Percentiles rank a stretch among this genome's conserved stretches.
Conservation (phyloP, 2,888 invertebrate genomes). For the Zaprionus lineosus region DNA sequence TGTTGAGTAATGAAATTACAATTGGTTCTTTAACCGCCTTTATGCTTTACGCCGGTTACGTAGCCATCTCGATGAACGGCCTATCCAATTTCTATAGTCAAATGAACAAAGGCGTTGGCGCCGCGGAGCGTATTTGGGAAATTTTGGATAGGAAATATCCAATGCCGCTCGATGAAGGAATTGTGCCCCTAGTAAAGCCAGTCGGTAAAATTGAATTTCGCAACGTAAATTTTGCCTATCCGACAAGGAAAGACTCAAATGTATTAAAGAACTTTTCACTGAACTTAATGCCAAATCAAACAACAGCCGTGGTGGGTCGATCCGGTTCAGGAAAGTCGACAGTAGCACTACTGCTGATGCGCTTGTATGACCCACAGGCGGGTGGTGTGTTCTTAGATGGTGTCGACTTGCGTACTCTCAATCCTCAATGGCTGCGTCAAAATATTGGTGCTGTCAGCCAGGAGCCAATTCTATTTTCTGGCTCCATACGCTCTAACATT, state of each 20-base stretch:
- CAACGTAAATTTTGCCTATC: constrained; percentile 89
- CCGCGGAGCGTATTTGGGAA: constrained; percentile 94
- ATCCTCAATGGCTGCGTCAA: constrained; percentile 92
- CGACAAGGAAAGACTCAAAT: constrained; percentile 85
- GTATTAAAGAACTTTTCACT: constrained; percentile 88
- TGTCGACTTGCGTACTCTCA: constrained; percentile 88
- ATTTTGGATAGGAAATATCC: constrained; percentile 91
- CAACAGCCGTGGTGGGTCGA: constrained; percentile 92
- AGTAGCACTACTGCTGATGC: constrained; percentile 90
- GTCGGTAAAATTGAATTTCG: constrained; percentile 88
- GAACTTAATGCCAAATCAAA: constrained; percentile 87
- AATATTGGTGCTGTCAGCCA: constrained; percentile 93
- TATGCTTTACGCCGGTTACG: constrained; percentile 96
- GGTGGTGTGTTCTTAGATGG: constrained; percentile 91
- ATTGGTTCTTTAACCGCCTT: constrained; percentile 97
- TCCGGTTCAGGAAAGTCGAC: constrained; percentile 98
- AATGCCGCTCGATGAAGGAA: constrained; percentile 87
- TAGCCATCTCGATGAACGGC: constrained; percentile 94
- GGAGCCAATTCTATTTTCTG: constrained; percentile 96
- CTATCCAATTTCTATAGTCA: constrained; percentile 97
- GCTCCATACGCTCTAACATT: constrained; percentile 94
- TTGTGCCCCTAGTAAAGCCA: constrained; percentile 75
- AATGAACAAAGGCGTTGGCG: constrained; percentile 95
- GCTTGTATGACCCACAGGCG: constrained; percentile 91
- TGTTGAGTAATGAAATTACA: constrained; percentile 89